Percentiles rank a stretch among this genome's conserved stretches.
phyloP scores from a whole-genome alignment of 1,140 invertebrate species.

The Anastatus disparis region DNA sequence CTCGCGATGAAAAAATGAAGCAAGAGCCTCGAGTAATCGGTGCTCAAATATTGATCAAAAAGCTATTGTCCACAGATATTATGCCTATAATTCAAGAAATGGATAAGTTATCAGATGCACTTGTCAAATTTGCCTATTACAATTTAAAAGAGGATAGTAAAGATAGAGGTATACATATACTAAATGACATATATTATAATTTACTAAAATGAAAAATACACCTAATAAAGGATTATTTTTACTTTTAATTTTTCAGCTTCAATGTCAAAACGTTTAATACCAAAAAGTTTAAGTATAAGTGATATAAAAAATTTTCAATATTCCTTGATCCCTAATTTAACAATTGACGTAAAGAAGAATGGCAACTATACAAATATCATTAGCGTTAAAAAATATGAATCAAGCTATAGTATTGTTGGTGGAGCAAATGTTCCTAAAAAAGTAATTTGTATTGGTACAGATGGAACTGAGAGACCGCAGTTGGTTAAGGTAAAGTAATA shows the following conservation, averaged over 20 bases:
- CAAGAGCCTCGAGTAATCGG: slow-evolving; percentile 67
- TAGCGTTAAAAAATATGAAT: slow-evolving; percentile 67
- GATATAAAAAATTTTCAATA: slow-evolving; percentile 54
- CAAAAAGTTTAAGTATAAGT: slow-evolving; percentile 38
- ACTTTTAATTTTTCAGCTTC: slow-evolving; percentile 17
- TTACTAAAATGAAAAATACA: too few relatives aligned
- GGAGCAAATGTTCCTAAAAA: slow-evolving; percentile 92
- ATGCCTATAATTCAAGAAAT: slow-evolving; percentile 57
- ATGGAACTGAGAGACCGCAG: slow-evolving; percentile 79
- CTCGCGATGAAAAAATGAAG: slow-evolving; percentile 45
- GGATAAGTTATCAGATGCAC: slow-evolving; percentile 66
- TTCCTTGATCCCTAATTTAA: slow-evolving; percentile 75
- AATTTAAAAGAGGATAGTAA: slow-evolving; percentile 49
- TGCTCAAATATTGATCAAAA: slow-evolving; percentile 64
- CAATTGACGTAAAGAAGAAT: slow-evolving; percentile 71
- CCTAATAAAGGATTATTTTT: not conserved
- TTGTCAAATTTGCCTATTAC: slow-evolving; percentile 63
- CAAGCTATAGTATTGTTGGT: slow-evolving; percentile 77
- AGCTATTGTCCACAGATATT: slow-evolving; percentile 57
- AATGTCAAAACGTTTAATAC: slow-evolving; percentile 39
- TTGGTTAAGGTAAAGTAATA: slow-evolving; percentile 81
- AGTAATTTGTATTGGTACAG: slow-evolving; percentile 81
- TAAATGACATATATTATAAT: too few relatives aligned
- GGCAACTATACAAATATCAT: slow-evolving; percentile 71
- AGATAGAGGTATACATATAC: slow-evolving; percentile 21